Evolutionary conservation across 2,888 invertebrate genomes (phyloP).

Genomic region (Drosophila fungiperda): DNA sequence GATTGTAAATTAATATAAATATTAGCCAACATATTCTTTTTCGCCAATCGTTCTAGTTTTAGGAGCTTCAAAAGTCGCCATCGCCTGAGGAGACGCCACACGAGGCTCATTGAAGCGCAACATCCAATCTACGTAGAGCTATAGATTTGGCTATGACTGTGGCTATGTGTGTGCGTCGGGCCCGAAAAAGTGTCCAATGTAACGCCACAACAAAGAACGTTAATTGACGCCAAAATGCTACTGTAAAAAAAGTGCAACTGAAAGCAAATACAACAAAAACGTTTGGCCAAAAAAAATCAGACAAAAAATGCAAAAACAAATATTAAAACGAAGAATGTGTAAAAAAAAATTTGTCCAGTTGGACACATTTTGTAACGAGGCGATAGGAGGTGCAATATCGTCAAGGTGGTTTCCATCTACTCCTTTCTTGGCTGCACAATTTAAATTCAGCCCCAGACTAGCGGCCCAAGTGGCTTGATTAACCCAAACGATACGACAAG

Average conservation of each 20-base stretch:
- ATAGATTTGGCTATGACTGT: conserved; percentile 64
- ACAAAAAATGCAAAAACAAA: conserved; percentile 24
- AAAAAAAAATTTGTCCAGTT: conserved; percentile 69
- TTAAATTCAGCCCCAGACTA: conserved; percentile 50
- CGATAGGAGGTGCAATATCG: conserved; percentile 57
- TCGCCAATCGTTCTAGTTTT: neutral
- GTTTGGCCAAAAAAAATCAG: conserved; percentile 26
- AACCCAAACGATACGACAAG: conserved; percentile 61
- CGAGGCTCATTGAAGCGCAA: conserved; percentile 69
- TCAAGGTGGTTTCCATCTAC: conserved; percentile 11
- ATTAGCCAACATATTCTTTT: neutral
- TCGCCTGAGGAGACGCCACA: conserved; percentile 10
- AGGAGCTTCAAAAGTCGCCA: conserved; percentile 24
- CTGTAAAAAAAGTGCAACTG: conserved; percentile 29
- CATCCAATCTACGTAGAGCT: conserved; percentile 73
- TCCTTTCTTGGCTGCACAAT: conserved; percentile 57
- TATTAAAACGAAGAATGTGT: conserved; percentile 51
- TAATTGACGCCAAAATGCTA: conserved; percentile 83
- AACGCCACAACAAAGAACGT: conserved; percentile 84
- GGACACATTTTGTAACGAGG: conserved; percentile 62
- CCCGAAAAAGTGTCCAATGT: conserved; percentile 82
- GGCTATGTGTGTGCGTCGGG: conserved; percentile 42
- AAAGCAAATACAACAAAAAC: conserved; percentile 34
- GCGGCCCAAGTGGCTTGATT: conserved; percentile 75
- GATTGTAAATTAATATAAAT: neutral